Conservation (phyloP, 2,113 vertebrate genomes). For the Heteronetta atricapilla region DNA sequence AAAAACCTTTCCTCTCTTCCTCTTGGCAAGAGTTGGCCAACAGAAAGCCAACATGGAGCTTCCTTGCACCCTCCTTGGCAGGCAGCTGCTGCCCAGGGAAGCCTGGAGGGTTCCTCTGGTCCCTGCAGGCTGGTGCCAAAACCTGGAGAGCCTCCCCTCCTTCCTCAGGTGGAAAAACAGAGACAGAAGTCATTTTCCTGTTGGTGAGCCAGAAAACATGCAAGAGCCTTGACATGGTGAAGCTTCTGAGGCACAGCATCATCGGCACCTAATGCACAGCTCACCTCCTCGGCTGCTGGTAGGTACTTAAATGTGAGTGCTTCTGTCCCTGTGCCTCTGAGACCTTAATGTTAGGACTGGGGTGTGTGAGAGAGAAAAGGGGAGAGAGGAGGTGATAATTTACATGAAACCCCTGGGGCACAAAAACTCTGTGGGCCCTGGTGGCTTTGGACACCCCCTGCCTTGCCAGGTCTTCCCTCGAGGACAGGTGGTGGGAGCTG, state of each 20-base stretch:
- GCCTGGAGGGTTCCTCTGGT: background rate
- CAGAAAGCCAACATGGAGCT: background rate
- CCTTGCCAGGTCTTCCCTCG: background rate
- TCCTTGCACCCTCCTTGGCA: background rate
- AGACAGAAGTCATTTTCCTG: background rate
- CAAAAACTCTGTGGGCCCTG: rapidly evolving
- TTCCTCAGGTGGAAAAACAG: background rate
- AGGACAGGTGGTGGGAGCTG: background rate
- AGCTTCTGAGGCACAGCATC: background rate
- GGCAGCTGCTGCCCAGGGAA: background rate
- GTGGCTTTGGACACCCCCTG: background rate
- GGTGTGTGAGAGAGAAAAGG: rapidly evolving
- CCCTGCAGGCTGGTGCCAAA: background rate
- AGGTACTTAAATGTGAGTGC: background rate
- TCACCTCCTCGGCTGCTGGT: background rate
- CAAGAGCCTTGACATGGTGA: background rate
- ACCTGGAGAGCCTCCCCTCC: background rate
- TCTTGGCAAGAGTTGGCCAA: background rate
- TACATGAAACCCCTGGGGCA: rapidly evolving
- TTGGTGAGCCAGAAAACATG: background rate
- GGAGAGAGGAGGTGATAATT: too few relatives aligned
- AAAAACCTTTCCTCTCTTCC: background rate
- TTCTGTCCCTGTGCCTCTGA: background rate
- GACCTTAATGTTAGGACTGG: background rate
- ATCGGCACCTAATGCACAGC: background rate